Conservation (phyloP, 64 coral and sea anemone species). For the Anthopleura sola region DNA sequence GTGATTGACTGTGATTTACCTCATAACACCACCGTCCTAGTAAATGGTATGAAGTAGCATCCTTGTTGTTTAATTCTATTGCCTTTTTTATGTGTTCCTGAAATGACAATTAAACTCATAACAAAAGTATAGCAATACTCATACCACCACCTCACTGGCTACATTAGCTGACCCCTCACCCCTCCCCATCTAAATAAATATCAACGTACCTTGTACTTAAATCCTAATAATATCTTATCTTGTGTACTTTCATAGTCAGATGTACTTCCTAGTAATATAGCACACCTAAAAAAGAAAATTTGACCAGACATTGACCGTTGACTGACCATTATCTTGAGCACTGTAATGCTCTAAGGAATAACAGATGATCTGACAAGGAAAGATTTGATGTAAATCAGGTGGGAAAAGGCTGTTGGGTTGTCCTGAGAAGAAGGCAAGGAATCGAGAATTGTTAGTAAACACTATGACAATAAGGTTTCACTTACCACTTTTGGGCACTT, state of each 20-base stretch:
- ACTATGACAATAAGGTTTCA: too few species aligned
- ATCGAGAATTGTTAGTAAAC: too few species aligned
- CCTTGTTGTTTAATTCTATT: conserved; percentile 72
- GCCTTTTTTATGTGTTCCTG: conserved; percentile 83
- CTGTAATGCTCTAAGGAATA: background rate
- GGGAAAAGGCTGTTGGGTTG: too few species aligned
- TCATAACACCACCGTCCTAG: conserved; percentile 90
- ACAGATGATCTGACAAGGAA: background rate
- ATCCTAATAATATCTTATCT: conserved; percentile 63
- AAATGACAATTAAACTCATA: background rate
- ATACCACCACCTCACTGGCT: too few species aligned
- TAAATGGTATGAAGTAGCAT: conserved; percentile 71
- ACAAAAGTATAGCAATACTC: background rate
- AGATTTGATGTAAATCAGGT: too few species aligned
- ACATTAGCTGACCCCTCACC: too few species aligned
- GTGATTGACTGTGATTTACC: conserved; percentile 49
- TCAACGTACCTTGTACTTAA: conserved; percentile 76
- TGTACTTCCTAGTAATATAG: conserved; percentile 64
- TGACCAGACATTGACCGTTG: too few species aligned
- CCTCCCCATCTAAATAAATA: background rate
- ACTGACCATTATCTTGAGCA: too few species aligned
- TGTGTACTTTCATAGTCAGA: conserved; percentile 65
- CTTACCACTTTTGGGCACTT: conserved; percentile 87
- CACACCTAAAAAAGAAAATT: conserved; percentile 51
- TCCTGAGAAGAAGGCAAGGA: too few species aligned